Percentiles rank a stretch among this genome's conserved stretches.
phyloP scores from a whole-genome alignment of 2,888 invertebrate species.

The Drosophila mercatorum region DNA sequence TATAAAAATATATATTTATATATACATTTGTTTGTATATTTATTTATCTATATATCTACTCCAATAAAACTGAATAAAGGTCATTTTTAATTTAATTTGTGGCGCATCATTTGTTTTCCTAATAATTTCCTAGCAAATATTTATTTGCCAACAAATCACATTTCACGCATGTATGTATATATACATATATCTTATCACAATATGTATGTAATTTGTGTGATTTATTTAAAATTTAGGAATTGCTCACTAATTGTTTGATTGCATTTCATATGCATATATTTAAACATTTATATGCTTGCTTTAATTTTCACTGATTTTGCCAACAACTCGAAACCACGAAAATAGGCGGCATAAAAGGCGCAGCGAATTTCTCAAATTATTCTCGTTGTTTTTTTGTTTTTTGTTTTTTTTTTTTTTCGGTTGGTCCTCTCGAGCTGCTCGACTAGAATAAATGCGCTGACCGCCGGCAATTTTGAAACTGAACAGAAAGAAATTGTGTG shows the following conservation, averaged over 20 bases:
- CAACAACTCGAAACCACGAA: slow-evolving; percentile 28
- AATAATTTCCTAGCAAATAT: slow-evolving; percentile 3
- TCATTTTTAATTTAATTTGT: neutral
- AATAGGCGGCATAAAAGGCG: slow-evolving; percentile 10
- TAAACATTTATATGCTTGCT: neutral
- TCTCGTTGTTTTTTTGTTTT: slow-evolving; percentile 11
- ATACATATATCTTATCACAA: slow-evolving; percentile 4
- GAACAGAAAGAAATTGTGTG: slow-evolving; percentile 54
- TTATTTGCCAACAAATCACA: slow-evolving; percentile 12
- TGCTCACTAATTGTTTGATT: slow-evolving; percentile 27
- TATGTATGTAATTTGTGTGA: slow-evolving; percentile 1
- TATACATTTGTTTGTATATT: neutral
- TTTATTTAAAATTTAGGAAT: slow-evolving; percentile 9
- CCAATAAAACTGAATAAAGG: neutral
- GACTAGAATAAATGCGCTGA: slow-evolving; percentile 70
- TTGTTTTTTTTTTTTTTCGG: neutral
- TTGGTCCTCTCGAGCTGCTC: slow-evolving; percentile 24
- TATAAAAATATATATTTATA: neutral
- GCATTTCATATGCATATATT: neutral
- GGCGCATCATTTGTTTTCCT: neutral
- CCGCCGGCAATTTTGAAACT: slow-evolving; percentile 81
- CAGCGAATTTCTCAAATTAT: slow-evolving; percentile 35
- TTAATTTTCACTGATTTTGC: slow-evolving; percentile 4
- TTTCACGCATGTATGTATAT: neutral
- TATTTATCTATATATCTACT: neutral